Evolutionary conservation across 2,888 invertebrate genomes (phyloP).

Genomic region (Morpho achilles): DNA sequence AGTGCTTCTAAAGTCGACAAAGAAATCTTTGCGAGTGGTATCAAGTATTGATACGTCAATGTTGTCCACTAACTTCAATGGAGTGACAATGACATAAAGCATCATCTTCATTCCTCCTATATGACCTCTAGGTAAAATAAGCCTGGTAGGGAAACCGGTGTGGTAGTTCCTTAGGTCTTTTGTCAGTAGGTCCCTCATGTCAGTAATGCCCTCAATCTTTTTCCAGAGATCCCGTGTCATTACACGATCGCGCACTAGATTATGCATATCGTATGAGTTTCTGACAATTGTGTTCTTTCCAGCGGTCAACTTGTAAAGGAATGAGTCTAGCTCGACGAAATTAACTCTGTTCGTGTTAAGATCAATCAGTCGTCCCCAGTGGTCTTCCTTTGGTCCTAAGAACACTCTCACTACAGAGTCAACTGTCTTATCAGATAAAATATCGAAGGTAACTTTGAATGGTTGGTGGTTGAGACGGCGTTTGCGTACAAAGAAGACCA

Average conservation of each 20-base stretch:
- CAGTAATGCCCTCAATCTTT: conserved; percentile 77
- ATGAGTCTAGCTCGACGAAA: conserved; percentile 82
- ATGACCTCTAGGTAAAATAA: conserved; percentile 85
- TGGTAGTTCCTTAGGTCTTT: conserved; percentile 69
- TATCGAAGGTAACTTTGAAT: conserved; percentile 77
- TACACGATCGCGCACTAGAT: conserved; percentile 82
- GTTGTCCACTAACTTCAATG: conserved; percentile 67
- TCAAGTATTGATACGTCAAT: conserved; percentile 56
- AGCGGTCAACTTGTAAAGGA: conserved; percentile 78
- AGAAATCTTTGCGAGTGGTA: conserved; percentile 63
- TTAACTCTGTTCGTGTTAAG: conserved; percentile 79
- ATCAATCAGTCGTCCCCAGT: conserved; percentile 74
- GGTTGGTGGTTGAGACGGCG: conserved; percentile 82
- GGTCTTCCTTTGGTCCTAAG: conserved; percentile 84
- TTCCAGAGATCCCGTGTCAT: conserved; percentile 82
- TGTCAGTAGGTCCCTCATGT: conserved; percentile 47
- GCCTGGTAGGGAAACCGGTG: conserved; percentile 84
- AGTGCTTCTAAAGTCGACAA: conserved; percentile 58
- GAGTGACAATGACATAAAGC: conserved; percentile 81
- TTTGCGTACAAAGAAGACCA: conserved; percentile 77
- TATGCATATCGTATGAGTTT: conserved; percentile 82
- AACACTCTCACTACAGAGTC: conserved; percentile 82
- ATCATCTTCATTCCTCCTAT: conserved; percentile 82
- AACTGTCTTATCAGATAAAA: conserved; percentile 76
- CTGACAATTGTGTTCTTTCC: conserved; percentile 83